These are phyloP conservation scores for Melanotaenia boesemani DNA, from an alignment of 2,797 vertebrate species.

Conservation along the genomic window DNA sequence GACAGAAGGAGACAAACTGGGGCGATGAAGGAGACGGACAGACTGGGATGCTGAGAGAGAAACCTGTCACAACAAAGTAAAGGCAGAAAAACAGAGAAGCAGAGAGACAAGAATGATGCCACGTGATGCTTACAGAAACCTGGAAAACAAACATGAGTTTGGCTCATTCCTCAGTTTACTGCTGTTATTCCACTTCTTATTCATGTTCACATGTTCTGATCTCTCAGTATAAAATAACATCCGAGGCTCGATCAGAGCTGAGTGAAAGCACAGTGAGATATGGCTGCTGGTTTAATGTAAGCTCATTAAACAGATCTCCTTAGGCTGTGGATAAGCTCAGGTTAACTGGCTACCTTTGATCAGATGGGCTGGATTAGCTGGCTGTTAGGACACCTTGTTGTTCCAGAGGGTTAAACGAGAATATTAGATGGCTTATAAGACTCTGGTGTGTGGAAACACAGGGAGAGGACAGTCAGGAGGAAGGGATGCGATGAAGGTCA, in stretches of 20 bases:
- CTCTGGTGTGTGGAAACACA: neutral
- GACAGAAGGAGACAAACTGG: conserved; percentile 36
- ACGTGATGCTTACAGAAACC: conserved; percentile 1
- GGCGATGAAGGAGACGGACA: conserved; percentile 33
- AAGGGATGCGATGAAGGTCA: too few species aligned
- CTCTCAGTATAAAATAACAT: conserved; percentile 9
- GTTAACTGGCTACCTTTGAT: conserved; percentile 76
- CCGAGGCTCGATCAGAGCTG: conserved; percentile 1
- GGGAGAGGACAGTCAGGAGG: neutral
- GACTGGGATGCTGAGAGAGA: conserved; percentile 26
- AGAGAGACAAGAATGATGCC: conserved; percentile 2
- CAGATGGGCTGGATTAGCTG: conserved; percentile 71
- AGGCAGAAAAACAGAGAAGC: conserved; percentile 31
- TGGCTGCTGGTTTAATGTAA: conserved; percentile 62
- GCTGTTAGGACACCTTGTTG: conserved; percentile 55
- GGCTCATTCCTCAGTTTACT: too few species aligned
- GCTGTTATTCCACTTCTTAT: too few species aligned
- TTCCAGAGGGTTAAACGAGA: conserved; percentile 30
- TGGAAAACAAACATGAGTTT: neutral
- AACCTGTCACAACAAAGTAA: conserved; percentile 65
- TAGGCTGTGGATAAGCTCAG: conserved; percentile 70
- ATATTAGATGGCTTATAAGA: conserved; percentile 7
- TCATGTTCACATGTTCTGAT: neutral
- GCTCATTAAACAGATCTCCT: conserved; percentile 76
- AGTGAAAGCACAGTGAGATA: conserved; percentile 30